Evolutionary conservation across 2,797 vertebrate species (phyloP).

Genomic region (Sebastes taczanowskii): DNA sequence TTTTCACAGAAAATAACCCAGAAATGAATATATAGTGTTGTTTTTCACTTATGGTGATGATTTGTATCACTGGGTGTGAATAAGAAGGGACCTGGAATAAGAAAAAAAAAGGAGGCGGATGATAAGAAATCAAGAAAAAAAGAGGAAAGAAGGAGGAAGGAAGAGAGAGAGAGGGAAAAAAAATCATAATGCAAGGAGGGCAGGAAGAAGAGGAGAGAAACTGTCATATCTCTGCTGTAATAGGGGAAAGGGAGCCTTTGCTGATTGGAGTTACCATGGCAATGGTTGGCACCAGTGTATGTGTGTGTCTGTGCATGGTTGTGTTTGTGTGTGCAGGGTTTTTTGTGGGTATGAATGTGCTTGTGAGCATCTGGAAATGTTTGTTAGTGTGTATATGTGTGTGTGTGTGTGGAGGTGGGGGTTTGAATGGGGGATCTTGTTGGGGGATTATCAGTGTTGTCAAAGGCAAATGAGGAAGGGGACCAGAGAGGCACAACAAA

Average conservation of each 20-base stretch:
- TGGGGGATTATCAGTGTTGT: slow-evolving; percentile 71
- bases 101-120: background rate
- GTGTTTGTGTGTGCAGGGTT: slow-evolving; percentile 55
- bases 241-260: slow-evolving; percentile 65
- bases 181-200: slow-evolving; percentile 47
- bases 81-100: background rate
- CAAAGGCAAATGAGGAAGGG: slow-evolving; percentile 63
- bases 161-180: background rate
- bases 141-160: background rate
- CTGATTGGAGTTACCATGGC: slow-evolving; percentile 82
- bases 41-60: background rate
- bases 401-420: slow-evolving; percentile 25
- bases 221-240: slow-evolving; percentile 74
- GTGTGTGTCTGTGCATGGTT: slow-evolving; percentile 34
- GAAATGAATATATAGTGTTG: slow-evolving; percentile 14
- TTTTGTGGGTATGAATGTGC: slow-evolving; percentile 41
- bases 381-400: slow-evolving; percentile 29
- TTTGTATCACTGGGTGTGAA: slow-evolving; percentile 11
- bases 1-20: background rate
- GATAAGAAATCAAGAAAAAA: slow-evolving; percentile 13
- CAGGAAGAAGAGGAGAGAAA: slow-evolving; percentile 58
- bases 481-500: slow-evolving; percentile 52
- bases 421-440: slow-evolving; percentile 54
- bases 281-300: slow-evolving; percentile 67
- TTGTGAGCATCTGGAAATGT: slow-evolving; percentile 63